A percentile compares a stretch with the other conserved stretches of the same genome.
These are phyloP conservation scores for Aquatica leii DNA, from an alignment of 2,888 invertebrate species.

Conservation along the genomic window DNA sequence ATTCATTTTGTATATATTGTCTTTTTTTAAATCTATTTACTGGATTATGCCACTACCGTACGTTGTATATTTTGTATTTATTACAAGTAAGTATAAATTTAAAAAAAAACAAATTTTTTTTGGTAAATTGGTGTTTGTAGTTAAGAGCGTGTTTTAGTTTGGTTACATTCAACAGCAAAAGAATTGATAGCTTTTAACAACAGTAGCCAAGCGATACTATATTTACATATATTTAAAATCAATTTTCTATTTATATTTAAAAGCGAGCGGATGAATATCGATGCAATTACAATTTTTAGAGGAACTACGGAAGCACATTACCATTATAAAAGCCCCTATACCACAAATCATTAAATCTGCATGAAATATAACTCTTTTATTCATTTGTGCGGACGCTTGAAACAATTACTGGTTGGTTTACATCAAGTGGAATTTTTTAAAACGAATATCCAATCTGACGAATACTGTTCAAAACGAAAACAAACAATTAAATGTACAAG, in stretches of 20 bases:
- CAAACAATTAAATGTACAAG: slow-evolving; percentile 38
- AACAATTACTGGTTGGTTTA: slow-evolving; percentile 39
- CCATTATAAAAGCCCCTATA: slow-evolving; percentile 36
- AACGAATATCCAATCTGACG: slow-evolving; percentile 27
- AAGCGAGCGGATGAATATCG: slow-evolving; percentile 23
- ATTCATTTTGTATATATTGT: no score
- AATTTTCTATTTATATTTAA: slow-evolving; percentile 19
- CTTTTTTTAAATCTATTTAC: no score
- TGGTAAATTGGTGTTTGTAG: no score
- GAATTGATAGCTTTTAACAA: no score
- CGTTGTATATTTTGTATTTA: no score
- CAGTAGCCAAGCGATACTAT: neutral
- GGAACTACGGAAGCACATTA: slow-evolving; percentile 36
- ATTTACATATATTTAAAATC: slow-evolving; percentile 4
- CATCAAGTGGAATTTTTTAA: slow-evolving; percentile 33
- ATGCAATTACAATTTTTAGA: slow-evolving; percentile 33
- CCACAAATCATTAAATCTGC: slow-evolving; percentile 40
- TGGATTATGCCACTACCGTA: no score
- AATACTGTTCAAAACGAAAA: slow-evolving; percentile 35
- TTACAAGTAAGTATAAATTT: no score
- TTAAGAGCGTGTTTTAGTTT: no score
- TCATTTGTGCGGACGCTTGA: slow-evolving; percentile 34
- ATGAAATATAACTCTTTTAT: slow-evolving; percentile 39
- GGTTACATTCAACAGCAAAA: no score
- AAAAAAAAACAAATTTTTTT: no score